Percentiles rank a stretch among this genome's conserved stretches.
Evolutionary conservation across 2,888 invertebrate genomes (phyloP).

Genomic region (Campopleginae sp.): DNA sequence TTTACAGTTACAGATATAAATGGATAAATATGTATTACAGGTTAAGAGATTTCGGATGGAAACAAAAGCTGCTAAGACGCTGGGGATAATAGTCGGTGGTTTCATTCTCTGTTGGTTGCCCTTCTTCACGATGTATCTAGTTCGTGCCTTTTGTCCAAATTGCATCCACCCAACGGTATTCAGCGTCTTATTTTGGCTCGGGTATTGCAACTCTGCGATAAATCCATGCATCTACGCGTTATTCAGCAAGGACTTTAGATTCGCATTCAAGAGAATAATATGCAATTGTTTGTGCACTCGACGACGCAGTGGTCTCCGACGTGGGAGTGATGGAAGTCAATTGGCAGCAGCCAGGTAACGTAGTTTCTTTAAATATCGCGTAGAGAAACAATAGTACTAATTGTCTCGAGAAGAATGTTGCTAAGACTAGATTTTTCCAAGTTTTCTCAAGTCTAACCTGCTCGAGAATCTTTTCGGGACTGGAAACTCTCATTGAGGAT

Average conservation of each 20-base stretch:
- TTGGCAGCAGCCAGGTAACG: slow-evolving; percentile 78
- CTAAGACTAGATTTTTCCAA: no score
- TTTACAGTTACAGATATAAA: no score
- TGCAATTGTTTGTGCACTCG: slow-evolving; percentile 92
- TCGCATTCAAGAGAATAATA: slow-evolving; percentile 96
- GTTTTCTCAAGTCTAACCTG: no score
- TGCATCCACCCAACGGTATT: slow-evolving; percentile 95
- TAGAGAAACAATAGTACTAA: neutral
- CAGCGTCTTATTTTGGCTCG: slow-evolving; percentile 97
- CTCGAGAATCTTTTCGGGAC: no score
- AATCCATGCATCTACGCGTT: slow-evolving; percentile 98
- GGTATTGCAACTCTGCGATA: slow-evolving; percentile 98
- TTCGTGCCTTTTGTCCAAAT: slow-evolving; percentile 93
- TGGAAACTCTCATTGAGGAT: no score
- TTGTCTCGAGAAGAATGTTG: neutral
- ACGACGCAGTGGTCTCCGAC: slow-evolving; percentile 81
- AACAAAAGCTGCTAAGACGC: slow-evolving; percentile 98
- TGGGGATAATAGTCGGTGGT: slow-evolving; percentile 98
- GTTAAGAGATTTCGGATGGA: slow-evolving; percentile 97
- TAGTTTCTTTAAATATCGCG: neutral
- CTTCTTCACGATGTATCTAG: slow-evolving; percentile 97
- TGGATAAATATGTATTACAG: slow-evolving; percentile 66
- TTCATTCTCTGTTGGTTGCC: slow-evolving; percentile 99
- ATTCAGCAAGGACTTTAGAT: slow-evolving; percentile 97
- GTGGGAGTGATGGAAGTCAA: slow-evolving; percentile 84